Evolutionary conservation across 2,888 invertebrate genomes (phyloP).

Genomic region (Polydrusus tereticollis): DNA sequence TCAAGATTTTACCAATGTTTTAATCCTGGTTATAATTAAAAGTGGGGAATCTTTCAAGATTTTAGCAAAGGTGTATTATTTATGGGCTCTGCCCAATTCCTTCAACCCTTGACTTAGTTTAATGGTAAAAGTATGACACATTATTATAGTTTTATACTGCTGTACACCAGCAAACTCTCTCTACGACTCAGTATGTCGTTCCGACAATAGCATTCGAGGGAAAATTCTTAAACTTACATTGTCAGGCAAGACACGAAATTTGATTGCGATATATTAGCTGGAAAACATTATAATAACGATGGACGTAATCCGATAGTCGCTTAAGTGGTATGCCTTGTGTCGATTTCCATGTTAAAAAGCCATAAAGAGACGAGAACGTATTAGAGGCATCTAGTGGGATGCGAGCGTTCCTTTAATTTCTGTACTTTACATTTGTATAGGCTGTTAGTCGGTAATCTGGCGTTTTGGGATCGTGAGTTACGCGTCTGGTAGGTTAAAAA

Average conservation of each 20-base stretch:
- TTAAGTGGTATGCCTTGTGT: slow-evolving; percentile 52
- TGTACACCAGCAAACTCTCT: too few relatives aligned
- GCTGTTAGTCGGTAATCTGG: slow-evolving; percentile 55
- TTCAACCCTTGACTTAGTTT: too few relatives aligned
- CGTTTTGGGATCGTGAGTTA: slow-evolving; percentile 51
- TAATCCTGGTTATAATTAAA: too few relatives aligned
- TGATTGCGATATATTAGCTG: slow-evolving; percentile 55
- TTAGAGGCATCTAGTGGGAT: slow-evolving; percentile 53
- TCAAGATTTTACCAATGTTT: too few relatives aligned
- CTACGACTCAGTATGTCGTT: neutral
- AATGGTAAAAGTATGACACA: too few relatives aligned
- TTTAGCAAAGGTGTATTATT: too few relatives aligned
- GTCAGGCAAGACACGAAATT: slow-evolving; percentile 51
- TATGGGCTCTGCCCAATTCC: too few relatives aligned
- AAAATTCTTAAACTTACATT: slow-evolving; percentile 42
- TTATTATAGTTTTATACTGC: too few relatives aligned
- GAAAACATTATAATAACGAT: slow-evolving; percentile 52
- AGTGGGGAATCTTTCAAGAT: too few relatives aligned
- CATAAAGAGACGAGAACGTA: slow-evolving; percentile 53
- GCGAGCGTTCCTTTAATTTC: slow-evolving; percentile 55
- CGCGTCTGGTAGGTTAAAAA: slow-evolving; percentile 44
- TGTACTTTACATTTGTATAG: slow-evolving; percentile 57
- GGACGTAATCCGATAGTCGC: slow-evolving; percentile 48
- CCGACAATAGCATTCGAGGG: slow-evolving; percentile 14
- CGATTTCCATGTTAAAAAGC: slow-evolving; percentile 56